Base-by-base conservation (phyloP, 2,113 vertebrate genomes). In the Uria aalge region DNA sequence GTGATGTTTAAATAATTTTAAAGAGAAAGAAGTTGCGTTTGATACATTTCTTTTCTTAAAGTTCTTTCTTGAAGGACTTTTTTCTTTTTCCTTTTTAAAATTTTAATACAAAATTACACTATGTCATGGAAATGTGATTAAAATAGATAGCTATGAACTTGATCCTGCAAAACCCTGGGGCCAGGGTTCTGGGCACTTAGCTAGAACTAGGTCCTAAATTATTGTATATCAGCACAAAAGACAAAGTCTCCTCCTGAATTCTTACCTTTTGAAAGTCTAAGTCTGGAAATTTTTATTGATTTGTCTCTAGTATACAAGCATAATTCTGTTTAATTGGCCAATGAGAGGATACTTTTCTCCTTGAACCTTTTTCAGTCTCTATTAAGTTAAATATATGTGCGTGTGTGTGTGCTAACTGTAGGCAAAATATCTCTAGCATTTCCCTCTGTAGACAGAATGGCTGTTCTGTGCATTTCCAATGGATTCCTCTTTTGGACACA, bases 1-100 rank as follows among this genome's bases (percentile, higher is more conserved):
- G 66, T 96, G 95, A 91, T 86, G 89, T 86, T 96, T 93, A 85
- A 95, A 83, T 96, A 55, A 96, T 95, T 93, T 75, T 93, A 88
- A 96, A 95, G 75, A 79, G 85, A 90, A 91, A 88, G 80, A 85
- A 66, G 63, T 82, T 75, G 40, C 52, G 48, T 76, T 73, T 48
- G 41, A 9, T 36, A 47, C 2, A 62, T 71, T 86, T 82, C 32
- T 68, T 64, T 68, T 55, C 85, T 90, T 64, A 4, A 64, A 34
- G 26, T 55, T 88, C 73, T 76, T 82, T 78, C 52, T 74, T 82
- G 36, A 66, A 66, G 71, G 32, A 15, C 24, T 43, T 77, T 43
- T 64, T 40, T 59, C 4, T 75, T 57, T 71, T 67, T 26, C 9
- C 30, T 86, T 79, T 92, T 19, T 5, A 50, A 89, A 94, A 87